Conservation (phyloP, 2,888 invertebrate genomes). For the Hylaea fasciaria region DNA sequence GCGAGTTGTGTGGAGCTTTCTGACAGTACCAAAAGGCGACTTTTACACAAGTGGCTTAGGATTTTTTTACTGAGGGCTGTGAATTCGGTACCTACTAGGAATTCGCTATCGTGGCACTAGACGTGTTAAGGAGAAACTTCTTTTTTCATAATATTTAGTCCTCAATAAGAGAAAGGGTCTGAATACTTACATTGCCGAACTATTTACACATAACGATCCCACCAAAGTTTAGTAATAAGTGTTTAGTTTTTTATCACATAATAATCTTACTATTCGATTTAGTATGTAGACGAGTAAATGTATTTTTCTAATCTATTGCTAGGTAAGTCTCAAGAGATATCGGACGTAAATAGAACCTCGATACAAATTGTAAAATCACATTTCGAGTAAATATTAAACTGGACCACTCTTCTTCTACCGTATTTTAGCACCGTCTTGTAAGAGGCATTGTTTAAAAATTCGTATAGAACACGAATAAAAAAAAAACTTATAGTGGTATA, state of each 20-base stretch:
- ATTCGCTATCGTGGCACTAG: no score
- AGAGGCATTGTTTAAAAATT: background rate
- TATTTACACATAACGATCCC: constrained; percentile 79
- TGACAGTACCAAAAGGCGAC: no score
- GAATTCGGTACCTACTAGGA: no score
- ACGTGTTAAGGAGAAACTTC: background rate
- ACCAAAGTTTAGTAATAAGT: constrained; percentile 83
- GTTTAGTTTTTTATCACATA: constrained; percentile 69
- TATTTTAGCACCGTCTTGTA: background rate
- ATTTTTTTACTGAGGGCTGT: no score
- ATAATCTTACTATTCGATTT: constrained; percentile 57
- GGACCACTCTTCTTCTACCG: no score
- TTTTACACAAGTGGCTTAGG: no score
- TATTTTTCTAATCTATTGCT: constrained; percentile 58
- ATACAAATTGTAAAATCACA: background rate
- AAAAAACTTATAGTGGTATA: background rate
- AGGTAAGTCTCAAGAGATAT: constrained; percentile 32
- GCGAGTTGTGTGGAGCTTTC: no score
- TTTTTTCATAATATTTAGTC: constrained; percentile 29
- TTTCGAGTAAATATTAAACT: background rate
- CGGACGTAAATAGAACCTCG: constrained; percentile 17
- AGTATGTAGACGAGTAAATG: constrained; percentile 54
- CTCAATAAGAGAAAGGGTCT: constrained; percentile 43
- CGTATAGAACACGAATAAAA: background rate
- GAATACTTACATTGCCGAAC: constrained; percentile 66